These are phyloP conservation scores for Anastrepha ludens DNA, from an alignment of 1,140 invertebrate species.

Conservation along the genomic window DNA sequence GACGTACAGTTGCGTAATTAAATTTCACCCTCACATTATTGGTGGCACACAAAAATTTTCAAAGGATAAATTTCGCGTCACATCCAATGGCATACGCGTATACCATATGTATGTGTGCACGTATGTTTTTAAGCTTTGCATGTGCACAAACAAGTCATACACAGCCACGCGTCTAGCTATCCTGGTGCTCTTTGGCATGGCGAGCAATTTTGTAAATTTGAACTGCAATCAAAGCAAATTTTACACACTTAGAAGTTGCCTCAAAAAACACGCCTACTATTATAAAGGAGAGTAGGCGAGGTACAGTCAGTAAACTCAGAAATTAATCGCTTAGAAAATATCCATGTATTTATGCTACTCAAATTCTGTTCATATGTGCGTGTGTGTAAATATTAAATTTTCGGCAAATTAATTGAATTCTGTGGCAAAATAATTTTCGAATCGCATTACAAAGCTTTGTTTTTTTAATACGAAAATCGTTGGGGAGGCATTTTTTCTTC, in stretches of 20 bases:
- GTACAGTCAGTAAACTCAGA: background rate
- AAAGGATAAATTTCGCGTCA: background rate
- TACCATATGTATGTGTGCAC: no score
- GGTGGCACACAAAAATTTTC: conserved; percentile 13
- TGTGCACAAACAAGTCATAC: background rate
- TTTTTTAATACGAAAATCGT: no score
- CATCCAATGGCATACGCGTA: no score
- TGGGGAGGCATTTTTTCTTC: no score
- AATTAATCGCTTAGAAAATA: background rate
- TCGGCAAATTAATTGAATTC: no score
- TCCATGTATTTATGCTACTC: no score
- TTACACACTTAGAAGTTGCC: background rate
- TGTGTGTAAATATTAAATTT: no score
- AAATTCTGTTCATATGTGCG: no score
- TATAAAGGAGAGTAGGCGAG: background rate
- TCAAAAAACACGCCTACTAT: background rate
- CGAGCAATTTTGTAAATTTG: background rate
- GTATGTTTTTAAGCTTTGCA: no score
- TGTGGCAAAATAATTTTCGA: no score
- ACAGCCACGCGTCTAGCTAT: background rate
- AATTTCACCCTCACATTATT: conserved; percentile 11
- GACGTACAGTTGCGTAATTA: background rate
- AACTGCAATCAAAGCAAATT: conserved; percentile 28
- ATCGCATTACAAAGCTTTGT: no score
- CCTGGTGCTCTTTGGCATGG: background rate